Percentiles rank a stretch among this genome's conserved stretches.
These are phyloP conservation scores for Temnothorax rugatulus DNA, from an alignment of 2,888 invertebrate genomes.

Conservation along the genomic window DNA sequence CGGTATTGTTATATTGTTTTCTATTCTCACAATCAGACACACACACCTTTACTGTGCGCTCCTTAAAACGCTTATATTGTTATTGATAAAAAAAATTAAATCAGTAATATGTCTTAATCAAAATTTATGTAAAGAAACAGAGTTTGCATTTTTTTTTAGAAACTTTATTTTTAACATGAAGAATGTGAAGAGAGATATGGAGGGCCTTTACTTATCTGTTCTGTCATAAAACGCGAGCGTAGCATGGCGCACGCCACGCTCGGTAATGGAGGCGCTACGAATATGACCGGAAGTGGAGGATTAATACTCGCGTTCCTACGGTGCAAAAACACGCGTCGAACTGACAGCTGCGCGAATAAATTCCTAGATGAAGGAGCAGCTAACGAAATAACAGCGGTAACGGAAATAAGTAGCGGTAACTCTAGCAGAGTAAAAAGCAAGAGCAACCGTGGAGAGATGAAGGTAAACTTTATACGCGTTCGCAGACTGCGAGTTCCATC, in stretches of 20 bases:
- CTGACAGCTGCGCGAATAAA: slow-evolving; percentile 5
- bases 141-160: not conserved
- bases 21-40: not conserved
- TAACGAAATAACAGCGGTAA: not conserved
- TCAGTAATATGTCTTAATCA: not conserved
- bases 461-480: not conserved
- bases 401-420: slow-evolving; percentile 10
- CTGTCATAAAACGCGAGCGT: slow-evolving; percentile 7
- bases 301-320: slow-evolving; percentile 19
- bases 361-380: not conserved
- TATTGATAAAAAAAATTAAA: not conserved
- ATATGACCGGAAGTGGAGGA: not conserved
- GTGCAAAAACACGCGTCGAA: slow-evolving; percentile 15
- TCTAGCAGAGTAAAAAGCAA: not conserved
- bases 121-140: not conserved
- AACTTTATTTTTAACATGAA: not conserved
- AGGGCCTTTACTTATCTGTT: not conserved
- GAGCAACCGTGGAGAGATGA: not conserved
- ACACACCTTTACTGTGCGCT: not conserved
- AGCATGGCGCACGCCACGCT: not conserved
- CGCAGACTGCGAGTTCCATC: slow-evolving; percentile 15
- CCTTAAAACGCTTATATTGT: not conserved
- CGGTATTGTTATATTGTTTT: not conserved
- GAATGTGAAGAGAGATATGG: not conserved
- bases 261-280: slow-evolving; percentile 16